These are phyloP conservation scores for Cryptophagus acutangulus DNA, from an alignment of 2,888 invertebrate species.

Conservation along the genomic window DNA sequence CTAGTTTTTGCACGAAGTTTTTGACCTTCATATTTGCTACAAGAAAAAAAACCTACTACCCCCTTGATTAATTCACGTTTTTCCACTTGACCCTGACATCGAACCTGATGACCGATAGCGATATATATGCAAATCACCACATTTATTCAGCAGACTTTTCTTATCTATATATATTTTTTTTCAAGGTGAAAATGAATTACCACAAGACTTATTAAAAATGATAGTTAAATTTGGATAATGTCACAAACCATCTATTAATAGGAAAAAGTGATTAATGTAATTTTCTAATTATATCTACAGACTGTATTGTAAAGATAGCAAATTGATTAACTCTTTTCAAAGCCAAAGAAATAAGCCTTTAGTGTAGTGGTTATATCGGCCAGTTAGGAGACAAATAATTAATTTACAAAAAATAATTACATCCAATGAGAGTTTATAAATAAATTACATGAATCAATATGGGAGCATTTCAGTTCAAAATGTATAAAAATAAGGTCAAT, in stretches of 20 bases:
- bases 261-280: too few relatives aligned
- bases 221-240: too few relatives aligned
- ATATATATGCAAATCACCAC: slow-evolving; percentile 1
- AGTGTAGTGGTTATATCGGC: background rate
- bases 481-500: background rate
- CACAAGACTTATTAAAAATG: too few relatives aligned
- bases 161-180: too few relatives aligned
- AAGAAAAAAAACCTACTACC: background rate
- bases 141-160: too few relatives aligned
- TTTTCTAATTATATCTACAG: too few relatives aligned
- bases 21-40: background rate
- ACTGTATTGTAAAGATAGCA: too few relatives aligned
- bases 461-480: slow-evolving; percentile 3
- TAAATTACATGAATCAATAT: background rate
- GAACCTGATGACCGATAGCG: background rate
- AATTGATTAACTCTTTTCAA: too few relatives aligned
- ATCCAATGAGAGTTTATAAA: background rate
- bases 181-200: too few relatives aligned
- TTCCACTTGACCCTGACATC: slow-evolving; percentile 6
- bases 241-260: too few relatives aligned
- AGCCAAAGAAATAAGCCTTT: too few relatives aligned
- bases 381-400: background rate
- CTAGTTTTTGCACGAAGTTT: slow-evolving; percentile 1
- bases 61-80: background rate
- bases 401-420: background rate